Base-by-base conservation (phyloP, 2,113 vertebrate species). In the Arenaria interpres region DNA sequence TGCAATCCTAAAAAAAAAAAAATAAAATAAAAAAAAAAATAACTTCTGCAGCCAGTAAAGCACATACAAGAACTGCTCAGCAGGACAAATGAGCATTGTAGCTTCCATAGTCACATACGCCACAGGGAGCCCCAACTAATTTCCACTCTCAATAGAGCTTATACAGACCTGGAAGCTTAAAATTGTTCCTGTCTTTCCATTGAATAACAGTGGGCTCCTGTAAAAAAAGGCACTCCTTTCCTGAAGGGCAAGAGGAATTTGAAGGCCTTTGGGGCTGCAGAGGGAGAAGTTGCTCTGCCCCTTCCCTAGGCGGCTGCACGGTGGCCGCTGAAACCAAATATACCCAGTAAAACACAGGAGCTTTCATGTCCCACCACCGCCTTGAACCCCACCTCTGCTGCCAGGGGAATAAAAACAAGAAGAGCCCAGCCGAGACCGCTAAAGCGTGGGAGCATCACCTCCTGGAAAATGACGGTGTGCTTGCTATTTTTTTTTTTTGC, bases 101-200 rank as follows among this genome's bases (percentile, higher is more conserved):
- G 94, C 96, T 97, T 96, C 97, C 96, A 97, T 90, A 97, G 96
- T 97, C 97, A 96, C 95, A 97, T 85, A 90, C 94, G 0, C 97
- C 94, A 91, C 89, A n/a, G 97, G 95, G 97, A 97, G 96, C 82
- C 95, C 80, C 95, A 97, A 97, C 96, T 97, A 97, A 97, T 97
- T 97, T 97, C 96, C 94, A 95, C 97, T 96, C 91, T 97, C 95
- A 97, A 97, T 95, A 96, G 96, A 97, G 94, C 95, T 96, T 96
- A 97, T 96, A 93, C 80, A 94, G 93, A 97, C 95, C 94, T 97
- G 95, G 96, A 93, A 97, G 95, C 95, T 97, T 97, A 95, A 97
- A 97, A 97, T 96, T 97, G 91, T 91, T 96, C 93, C 94, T 53
- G 82, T 93, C 94, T 95, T 93, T 86, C 89, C 91, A 95, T 35